These are phyloP conservation scores for Macrophya alboannulata DNA, from an alignment of 2,888 invertebrate species.

Conservation along the genomic window DNA sequence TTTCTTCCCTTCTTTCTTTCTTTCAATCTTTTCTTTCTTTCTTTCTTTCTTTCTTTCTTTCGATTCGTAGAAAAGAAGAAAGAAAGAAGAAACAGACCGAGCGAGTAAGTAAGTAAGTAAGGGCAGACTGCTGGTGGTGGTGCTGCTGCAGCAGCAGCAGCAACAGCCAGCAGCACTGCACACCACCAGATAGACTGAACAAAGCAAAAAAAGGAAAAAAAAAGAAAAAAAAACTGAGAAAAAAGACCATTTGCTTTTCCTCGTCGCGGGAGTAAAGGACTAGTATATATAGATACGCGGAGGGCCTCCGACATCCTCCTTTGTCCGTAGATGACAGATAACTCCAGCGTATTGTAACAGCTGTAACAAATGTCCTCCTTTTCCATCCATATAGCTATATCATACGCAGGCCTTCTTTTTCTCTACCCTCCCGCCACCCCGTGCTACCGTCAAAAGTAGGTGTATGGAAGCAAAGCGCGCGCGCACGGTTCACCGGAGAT, in stretches of 20 bases:
- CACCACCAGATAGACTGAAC: constrained; percentile 34
- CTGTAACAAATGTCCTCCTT: constrained; percentile 50
- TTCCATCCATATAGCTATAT: neutral
- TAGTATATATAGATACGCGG: constrained; percentile 25
- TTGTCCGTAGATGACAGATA: constrained; percentile 59
- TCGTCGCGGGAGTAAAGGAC: constrained; percentile 48
- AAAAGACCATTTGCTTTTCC: constrained; percentile 41
- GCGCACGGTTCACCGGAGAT: constrained; percentile 7
- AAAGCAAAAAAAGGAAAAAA: constrained; percentile 5
- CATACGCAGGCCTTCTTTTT: neutral
- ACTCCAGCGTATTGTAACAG: constrained; percentile 50
- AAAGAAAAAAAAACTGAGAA: neutral
- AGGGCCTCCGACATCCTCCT: constrained; percentile 36
- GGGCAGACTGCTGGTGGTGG: neutral
- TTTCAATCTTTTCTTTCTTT: neutral
- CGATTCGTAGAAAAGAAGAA: neutral
- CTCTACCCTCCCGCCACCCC: neutral
- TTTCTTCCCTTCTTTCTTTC: neutral
- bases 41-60: neutral
- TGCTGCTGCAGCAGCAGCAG: neutral
- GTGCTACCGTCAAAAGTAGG: neutral
- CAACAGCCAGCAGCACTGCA: neutral
- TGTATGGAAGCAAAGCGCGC: too few species aligned
- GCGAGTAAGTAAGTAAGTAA: neutral
- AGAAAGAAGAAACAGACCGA: constrained; percentile 43